These are phyloP conservation scores for Trileptium ribeirensis DNA, from an alignment of 2,888 invertebrate genomes.

Conservation along the genomic window DNA sequence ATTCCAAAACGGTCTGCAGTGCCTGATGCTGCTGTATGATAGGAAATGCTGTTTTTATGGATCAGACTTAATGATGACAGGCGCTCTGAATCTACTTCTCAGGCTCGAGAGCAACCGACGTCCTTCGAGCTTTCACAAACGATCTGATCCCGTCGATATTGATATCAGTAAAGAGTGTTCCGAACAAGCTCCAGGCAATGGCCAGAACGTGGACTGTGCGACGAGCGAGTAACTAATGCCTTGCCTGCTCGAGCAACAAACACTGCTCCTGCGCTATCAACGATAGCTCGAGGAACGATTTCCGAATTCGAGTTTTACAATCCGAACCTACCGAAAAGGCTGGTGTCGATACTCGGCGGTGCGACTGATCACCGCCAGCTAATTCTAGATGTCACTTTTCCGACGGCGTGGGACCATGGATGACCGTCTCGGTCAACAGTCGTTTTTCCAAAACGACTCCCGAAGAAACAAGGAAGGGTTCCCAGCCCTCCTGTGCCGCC, in stretches of 20 bases:
- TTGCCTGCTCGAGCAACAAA: slow-evolving; percentile 85
- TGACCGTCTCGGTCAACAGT: too few species aligned
- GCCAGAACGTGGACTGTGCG: background rate
- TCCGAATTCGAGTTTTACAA: slow-evolving; percentile 30
- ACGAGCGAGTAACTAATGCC: slow-evolving; percentile 70
- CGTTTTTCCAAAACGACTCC: too few species aligned
- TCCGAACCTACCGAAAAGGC: background rate
- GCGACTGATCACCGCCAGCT: too few species aligned
- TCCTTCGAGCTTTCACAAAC: background rate
- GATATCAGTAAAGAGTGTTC: background rate
- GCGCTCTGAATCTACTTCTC: too few species aligned
- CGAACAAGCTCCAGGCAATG: background rate
- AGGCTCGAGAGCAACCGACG: background rate
- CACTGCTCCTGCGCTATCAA: slow-evolving; percentile 78
- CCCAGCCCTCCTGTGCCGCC: too few species aligned
- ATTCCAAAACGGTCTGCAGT: background rate
- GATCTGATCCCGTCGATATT: background rate
- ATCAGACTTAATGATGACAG: background rate
- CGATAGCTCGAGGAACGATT: slow-evolving; percentile 71
- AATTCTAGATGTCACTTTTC: too few species aligned
- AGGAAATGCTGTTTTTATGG: background rate
- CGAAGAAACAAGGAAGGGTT: too few species aligned
- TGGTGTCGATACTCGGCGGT: too few species aligned
- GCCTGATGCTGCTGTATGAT: background rate
- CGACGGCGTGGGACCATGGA: too few species aligned